phyloP scores from a whole-genome alignment of 2,113 vertebrate genomes.

The Accipiter cooperii region DNA sequence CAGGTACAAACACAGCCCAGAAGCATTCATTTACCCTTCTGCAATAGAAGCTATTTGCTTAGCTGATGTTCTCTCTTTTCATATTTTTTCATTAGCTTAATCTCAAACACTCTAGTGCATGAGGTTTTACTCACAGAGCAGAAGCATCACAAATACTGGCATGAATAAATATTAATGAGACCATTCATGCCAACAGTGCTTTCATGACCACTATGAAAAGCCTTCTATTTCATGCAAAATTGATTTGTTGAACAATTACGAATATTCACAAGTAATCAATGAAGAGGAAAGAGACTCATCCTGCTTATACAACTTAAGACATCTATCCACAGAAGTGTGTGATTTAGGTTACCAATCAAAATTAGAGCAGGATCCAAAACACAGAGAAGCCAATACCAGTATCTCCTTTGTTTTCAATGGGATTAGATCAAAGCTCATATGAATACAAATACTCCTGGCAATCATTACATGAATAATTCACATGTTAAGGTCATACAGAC shows the following conservation, averaged over 20 bases:
- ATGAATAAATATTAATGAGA: not conserved
- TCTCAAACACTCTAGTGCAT: not conserved
- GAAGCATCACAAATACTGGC: not conserved
- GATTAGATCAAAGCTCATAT: not conserved
- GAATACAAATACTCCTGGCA: not conserved
- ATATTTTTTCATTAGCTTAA: not conserved
- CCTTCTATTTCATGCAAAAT: not conserved
- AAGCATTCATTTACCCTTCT: not conserved
- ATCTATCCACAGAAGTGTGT: not conserved
- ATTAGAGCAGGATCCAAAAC: not conserved
- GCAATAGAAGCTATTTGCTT: not conserved
- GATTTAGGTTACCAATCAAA: not conserved
- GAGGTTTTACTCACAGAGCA: not conserved
- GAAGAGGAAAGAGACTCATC: not conserved
- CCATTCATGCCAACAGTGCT: not conserved
- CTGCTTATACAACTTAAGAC: not conserved
- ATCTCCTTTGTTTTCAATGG: not conserved
- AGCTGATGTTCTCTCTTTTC: not conserved
- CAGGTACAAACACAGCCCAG: not conserved
- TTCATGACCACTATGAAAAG: not conserved
- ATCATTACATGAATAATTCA: not conserved
- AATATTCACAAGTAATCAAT: not conserved
- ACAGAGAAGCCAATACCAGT: not conserved
- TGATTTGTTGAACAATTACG: constrained; percentile 9
- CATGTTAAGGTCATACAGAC: not conserved